These are phyloP conservation scores for Trachemys scripta DNA, from an alignment of 2,113 vertebrate species.

Conservation along the genomic window DNA sequence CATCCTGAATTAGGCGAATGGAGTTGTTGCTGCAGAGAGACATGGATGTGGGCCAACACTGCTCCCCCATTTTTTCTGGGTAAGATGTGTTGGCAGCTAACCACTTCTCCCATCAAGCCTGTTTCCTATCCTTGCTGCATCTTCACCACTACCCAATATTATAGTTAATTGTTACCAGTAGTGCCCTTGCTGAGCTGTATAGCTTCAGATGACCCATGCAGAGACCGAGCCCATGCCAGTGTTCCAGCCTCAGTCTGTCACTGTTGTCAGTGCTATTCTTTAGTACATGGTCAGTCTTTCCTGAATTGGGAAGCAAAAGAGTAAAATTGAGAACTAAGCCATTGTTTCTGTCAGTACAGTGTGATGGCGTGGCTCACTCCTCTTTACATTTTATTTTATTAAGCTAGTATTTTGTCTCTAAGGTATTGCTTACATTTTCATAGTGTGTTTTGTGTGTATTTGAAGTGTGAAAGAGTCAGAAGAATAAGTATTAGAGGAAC, in stretches of 20 bases:
- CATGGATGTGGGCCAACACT: too few relatives aligned
- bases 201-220: not conserved
- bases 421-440: not conserved
- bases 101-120: not conserved
- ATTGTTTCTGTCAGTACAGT: not conserved
- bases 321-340: not conserved
- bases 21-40: too few relatives aligned
- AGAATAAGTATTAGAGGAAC: not conserved
- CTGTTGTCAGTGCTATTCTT: not conserved
- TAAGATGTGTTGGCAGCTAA: not conserved
- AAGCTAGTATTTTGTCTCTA: not conserved
- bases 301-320: not conserved
- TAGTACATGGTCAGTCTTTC: not conserved
- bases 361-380: not conserved
- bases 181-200: not conserved
- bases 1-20: too few relatives aligned
- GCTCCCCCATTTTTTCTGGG: too few relatives aligned
- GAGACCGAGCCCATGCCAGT: not conserved
- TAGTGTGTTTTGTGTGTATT: not conserved
- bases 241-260: not conserved
- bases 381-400: not conserved
- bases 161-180: not conserved
- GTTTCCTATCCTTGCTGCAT: not conserved
- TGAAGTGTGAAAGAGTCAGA: not conserved
- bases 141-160: not conserved